Conservation (phyloP, 2,888 invertebrate genomes). For the Pyrocoelia pectoralis region DNA sequence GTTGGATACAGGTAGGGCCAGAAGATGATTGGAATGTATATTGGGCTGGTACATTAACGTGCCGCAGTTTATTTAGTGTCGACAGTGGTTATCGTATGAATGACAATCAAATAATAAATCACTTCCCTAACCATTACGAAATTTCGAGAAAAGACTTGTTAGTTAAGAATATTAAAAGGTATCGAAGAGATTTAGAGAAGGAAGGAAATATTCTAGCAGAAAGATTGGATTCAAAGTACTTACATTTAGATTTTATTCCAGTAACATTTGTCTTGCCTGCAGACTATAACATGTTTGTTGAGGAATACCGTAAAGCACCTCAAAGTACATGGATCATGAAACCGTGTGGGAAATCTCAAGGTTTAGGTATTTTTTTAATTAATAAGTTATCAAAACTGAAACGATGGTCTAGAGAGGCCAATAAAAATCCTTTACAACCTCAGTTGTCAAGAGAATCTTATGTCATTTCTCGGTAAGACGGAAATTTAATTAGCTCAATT, state of each 20-base stretch:
- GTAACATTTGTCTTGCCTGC: constrained; percentile 93
- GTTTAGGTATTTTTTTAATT: constrained; percentile 94
- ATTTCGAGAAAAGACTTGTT: constrained; percentile 94
- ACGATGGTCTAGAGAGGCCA: constrained; percentile 85
- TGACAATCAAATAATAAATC: constrained; percentile 94
- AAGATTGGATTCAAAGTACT: constrained; percentile 79
- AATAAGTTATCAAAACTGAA: constrained; percentile 94
- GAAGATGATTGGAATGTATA: constrained; percentile 97
- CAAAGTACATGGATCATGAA: constrained; percentile 98
- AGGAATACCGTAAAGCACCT: constrained; percentile 93
- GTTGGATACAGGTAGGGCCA: constrained; percentile 86
- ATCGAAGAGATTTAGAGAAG: constrained; percentile 90
- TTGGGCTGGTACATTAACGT: constrained; percentile 93
- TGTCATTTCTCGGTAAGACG: constrained; percentile 83
- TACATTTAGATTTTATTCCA: constrained; percentile 91
- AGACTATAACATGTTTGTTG: constrained; percentile 97
- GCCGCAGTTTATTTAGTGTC: constrained; percentile 88
- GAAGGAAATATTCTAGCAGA: constrained; percentile 89
- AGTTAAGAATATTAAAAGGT: constrained; percentile 95
- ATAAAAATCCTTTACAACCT: constrained; percentile 82
- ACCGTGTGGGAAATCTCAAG: constrained; percentile 94
- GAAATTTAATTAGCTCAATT: not conserved
- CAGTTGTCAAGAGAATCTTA: constrained; percentile 89
- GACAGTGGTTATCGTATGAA: constrained; percentile 92
- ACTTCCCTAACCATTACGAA: constrained; percentile 96